A percentile compares a stretch with the other conserved stretches of the same genome.
phyloP scores from a whole-genome alignment of 2,888 invertebrate genomes.

The Lochmaea crataegi region DNA sequence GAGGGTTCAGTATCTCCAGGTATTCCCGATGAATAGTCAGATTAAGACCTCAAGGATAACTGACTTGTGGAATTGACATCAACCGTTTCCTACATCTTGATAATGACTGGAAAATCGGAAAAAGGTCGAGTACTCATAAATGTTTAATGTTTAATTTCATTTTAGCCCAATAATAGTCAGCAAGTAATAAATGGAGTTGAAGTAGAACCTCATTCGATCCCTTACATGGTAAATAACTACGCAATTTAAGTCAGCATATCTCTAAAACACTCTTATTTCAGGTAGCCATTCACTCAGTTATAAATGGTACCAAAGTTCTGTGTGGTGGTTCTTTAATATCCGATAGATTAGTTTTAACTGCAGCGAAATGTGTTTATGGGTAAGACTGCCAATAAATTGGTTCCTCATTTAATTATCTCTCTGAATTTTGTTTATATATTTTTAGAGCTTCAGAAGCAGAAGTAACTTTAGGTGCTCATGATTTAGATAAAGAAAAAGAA shows the following conservation, averaged over 20 bases:
- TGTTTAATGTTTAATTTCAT: background rate
- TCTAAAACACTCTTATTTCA: conserved; percentile 13
- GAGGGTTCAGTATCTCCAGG: too few relatives aligned
- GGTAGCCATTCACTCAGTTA: conserved; percentile 38
- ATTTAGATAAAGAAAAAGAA: conserved; percentile 56
- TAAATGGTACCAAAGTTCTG: conserved; percentile 32
- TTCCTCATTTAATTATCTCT: too few relatives aligned
- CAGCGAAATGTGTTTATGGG: conserved; percentile 45
- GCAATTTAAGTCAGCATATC: background rate
- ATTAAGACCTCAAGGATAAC: too few relatives aligned
- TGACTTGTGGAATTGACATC: too few relatives aligned
- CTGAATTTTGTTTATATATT: background rate
- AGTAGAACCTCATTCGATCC: conserved; percentile 50
- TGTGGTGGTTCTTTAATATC: conserved; percentile 45
- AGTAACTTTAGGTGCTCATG: conserved; percentile 54
- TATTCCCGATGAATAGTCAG: too few relatives aligned
- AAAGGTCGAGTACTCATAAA: background rate
- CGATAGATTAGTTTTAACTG: conserved; percentile 40
- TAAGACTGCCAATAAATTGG: conserved; percentile 17
- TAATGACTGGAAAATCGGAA: too few relatives aligned
- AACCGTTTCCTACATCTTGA: too few relatives aligned
- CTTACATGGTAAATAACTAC: conserved; percentile 49
- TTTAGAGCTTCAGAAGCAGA: conserved; percentile 42
- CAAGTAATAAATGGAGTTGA: conserved; percentile 45
- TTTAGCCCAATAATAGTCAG: background rate